These are phyloP conservation scores for Aphidoletes aphidimyza DNA, from an alignment of 2,888 invertebrate species.

Conservation along the genomic window DNA sequence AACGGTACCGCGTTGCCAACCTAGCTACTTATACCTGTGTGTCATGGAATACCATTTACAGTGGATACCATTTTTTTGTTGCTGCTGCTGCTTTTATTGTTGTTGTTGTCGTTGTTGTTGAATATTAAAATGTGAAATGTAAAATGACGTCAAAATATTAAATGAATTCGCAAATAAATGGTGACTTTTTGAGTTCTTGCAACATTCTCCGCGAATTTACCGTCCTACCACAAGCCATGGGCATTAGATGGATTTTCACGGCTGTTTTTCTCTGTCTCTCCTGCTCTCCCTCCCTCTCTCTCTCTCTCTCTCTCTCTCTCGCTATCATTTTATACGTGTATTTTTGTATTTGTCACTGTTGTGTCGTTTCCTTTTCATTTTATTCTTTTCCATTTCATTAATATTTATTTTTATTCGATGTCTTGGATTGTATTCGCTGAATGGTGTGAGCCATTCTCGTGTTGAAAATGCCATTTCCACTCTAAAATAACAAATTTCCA, in stretches of 20 bases:
- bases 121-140: slow-evolving; percentile 3
- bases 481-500: neutral
- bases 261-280: too few relatives aligned
- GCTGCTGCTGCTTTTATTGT: too few relatives aligned
- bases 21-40: slow-evolving; percentile 42
- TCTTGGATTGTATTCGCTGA: neutral
- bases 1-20: neutral
- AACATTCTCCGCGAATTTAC: neutral
- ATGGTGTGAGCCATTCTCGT: neutral
- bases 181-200: neutral
- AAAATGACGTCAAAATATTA: slow-evolving; percentile 45
- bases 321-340: too few relatives aligned
- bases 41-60: neutral
- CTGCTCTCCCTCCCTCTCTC: too few relatives aligned
- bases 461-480: neutral
- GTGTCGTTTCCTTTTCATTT: slow-evolving; percentile 19
- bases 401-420: slow-evolving; percentile 38
- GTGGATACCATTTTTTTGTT: neutral
- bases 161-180: slow-evolving; percentile 40
- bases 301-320: too few relatives aligned
- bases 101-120: neutral
- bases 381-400: neutral
- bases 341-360: neutral
- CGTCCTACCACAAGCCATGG: too few relatives aligned
- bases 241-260: neutral